Conservation (phyloP, 1,140 invertebrate species). For the Elymnias hypermnestra region DNA sequence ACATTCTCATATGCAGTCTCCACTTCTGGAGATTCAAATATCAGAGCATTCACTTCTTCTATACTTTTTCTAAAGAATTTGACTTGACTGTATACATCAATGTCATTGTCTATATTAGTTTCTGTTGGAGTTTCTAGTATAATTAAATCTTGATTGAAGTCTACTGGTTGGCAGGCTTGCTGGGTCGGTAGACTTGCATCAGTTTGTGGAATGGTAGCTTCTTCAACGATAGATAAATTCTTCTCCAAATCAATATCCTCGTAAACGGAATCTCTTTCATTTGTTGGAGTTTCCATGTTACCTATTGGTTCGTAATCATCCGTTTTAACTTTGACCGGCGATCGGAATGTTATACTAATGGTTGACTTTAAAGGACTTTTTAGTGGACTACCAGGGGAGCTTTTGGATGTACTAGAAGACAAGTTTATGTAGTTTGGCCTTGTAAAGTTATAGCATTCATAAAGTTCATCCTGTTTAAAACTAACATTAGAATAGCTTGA, state of each 20-base stretch:
- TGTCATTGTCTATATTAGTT: constrained; percentile 40
- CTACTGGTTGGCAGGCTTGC: constrained; percentile 73
- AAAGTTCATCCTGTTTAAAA: constrained; percentile 73
- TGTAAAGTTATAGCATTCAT: constrained; percentile 65
- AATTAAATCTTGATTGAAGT: constrained; percentile 52
- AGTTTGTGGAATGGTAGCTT: constrained; percentile 68
- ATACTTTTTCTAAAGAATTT: constrained; percentile 84
- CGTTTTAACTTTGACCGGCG: constrained; percentile 69
- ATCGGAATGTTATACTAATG: constrained; percentile 82
- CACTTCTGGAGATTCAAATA: constrained; percentile 64
- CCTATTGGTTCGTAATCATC: constrained; percentile 43
- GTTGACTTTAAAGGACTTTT: constrained; percentile 79
- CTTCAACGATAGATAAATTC: constrained; percentile 69
- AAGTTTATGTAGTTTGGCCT: constrained; percentile 69
- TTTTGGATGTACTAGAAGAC: constrained; percentile 64
- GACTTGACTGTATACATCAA: constrained; percentile 84
- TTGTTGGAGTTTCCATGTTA: constrained; percentile 47
- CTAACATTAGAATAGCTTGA: constrained; percentile 75
- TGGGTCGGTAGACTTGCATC: constrained; percentile 75
- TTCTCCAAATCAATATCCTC: constrained; percentile 73
- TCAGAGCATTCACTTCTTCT: constrained; percentile 84
- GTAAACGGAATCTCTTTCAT: constrained; percentile 70
- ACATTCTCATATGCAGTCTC: constrained; percentile 58
- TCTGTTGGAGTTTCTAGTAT: constrained; percentile 62
- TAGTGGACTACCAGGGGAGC: constrained; percentile 60